phyloP scores from a whole-genome alignment of 2,113 vertebrate species.

The Tachuris rubrigastra region DNA sequence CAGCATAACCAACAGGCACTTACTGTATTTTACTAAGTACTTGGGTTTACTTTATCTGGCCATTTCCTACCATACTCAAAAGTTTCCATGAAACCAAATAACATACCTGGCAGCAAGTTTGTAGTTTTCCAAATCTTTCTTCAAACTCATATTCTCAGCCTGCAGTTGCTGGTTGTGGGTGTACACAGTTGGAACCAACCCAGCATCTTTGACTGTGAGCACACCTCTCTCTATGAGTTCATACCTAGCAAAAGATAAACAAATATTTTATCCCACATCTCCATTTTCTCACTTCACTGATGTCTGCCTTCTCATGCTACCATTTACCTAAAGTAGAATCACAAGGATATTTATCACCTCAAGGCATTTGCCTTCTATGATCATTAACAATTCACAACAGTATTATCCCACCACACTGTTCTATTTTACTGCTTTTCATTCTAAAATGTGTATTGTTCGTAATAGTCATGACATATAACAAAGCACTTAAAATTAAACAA shows the following conservation, averaged over 20 bases:
- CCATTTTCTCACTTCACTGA: not conserved
- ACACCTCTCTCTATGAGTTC: constrained; percentile 80
- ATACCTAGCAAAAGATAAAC: constrained; percentile 68
- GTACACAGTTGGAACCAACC: constrained; percentile 79
- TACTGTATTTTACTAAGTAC: not conserved
- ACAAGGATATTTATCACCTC: not conserved
- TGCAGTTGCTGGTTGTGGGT: constrained; percentile 78
- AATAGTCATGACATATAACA: not conserved
- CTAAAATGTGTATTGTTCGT: not conserved
- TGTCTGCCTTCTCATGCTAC: not conserved
- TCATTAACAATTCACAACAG: not conserved
- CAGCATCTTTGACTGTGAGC: constrained; percentile 41
- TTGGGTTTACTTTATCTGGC: not conserved
- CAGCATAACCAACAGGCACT: not conserved
- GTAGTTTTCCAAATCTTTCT: constrained; percentile 78
- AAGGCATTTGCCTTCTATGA: not conserved
- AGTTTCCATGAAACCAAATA: not conserved
- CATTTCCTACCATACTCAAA: not conserved
- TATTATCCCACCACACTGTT: not conserved
- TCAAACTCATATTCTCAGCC: constrained; percentile 73
- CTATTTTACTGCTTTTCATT: not conserved
- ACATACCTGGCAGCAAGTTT: constrained; percentile 73
- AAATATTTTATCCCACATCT: not conserved
- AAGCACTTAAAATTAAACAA: not conserved
- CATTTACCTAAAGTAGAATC: not conserved